Percentiles rank a stretch among this genome's conserved stretches.
Conservation (phyloP, 1,140 invertebrate genomes). For the Antheraea mylitta region DNA sequence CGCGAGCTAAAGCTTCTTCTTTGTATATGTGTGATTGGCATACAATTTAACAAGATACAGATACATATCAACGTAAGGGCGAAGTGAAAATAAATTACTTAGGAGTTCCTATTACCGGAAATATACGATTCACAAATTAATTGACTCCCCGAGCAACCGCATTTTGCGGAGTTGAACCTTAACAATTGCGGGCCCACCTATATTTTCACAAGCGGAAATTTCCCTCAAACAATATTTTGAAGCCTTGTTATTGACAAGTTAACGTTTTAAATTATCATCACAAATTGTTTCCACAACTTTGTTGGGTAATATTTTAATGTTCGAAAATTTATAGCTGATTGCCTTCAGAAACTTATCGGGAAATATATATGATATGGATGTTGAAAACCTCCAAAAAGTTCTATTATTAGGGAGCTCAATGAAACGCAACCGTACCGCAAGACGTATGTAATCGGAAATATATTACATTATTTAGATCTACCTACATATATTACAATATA, state of each 20-base stretch:
- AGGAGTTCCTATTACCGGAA: neutral
- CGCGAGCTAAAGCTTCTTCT: too few relatives aligned
- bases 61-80: too few relatives aligned
- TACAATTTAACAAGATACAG: too few relatives aligned
- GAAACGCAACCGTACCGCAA: too few relatives aligned
- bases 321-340: neutral
- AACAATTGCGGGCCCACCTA: neutral
- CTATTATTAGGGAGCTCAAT: too few relatives aligned
- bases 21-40: too few relatives aligned
- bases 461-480: too few relatives aligned
- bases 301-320: neutral
- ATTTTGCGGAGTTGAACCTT: neutral
- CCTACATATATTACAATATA: too few relatives aligned
- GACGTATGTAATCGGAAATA: too few relatives aligned
- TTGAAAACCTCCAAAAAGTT: too few relatives aligned
- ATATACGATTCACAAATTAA: neutral
- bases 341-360: neutral
- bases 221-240: neutral
- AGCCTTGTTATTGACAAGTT: constrained; percentile 12
- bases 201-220: neutral
- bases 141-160: neutral
- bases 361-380: too few relatives aligned
- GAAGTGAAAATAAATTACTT: too few relatives aligned
- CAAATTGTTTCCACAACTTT: neutral
- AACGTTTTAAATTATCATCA: constrained; percentile 3